Conservation (phyloP, 2,113 vertebrate genomes). For the Struthidea cinerea region DNA sequence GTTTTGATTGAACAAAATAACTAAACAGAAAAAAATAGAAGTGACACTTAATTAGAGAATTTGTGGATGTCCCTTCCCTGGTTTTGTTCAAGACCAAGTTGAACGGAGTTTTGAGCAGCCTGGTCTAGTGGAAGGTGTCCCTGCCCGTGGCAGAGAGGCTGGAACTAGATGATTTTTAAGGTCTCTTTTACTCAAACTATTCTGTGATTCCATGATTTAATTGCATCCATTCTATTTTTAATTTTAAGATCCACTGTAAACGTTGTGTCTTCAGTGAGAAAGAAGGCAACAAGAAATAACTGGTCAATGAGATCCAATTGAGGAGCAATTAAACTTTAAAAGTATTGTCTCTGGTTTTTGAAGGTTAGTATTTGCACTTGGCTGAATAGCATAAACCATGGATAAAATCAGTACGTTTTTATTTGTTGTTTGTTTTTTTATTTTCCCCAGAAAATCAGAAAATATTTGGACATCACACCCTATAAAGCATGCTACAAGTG, state of each 20-base stretch:
- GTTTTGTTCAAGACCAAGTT: not conserved
- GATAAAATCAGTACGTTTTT: not conserved
- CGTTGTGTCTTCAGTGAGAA: not conserved
- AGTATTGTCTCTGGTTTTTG: not conserved
- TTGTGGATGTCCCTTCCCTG: not conserved
- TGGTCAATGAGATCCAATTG: not conserved
- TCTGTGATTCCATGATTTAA: not conserved
- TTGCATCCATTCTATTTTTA: rapidly evolving
- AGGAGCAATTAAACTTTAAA: not conserved
- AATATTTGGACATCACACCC: not conserved
- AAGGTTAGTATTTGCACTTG: not conserved
- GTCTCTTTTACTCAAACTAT: not conserved
- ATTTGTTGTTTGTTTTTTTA: not conserved
- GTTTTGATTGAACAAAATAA: not conserved
- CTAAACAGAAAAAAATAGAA: not conserved
- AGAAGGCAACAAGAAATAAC: not conserved
- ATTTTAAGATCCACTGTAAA: not conserved
- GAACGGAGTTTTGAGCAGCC: not conserved
- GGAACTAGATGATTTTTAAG: not conserved
- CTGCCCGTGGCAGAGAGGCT: not conserved
- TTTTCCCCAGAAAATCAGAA: not conserved
- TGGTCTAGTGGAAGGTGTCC: not conserved
- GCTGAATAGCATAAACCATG: not conserved
- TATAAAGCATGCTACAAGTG: not conserved
- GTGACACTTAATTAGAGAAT: not conserved